Percentiles rank a stretch among this genome's conserved stretches.
phyloP scores from a whole-genome alignment of 2,797 vertebrate genomes.

The Poeciliopsis gracilis region DNA sequence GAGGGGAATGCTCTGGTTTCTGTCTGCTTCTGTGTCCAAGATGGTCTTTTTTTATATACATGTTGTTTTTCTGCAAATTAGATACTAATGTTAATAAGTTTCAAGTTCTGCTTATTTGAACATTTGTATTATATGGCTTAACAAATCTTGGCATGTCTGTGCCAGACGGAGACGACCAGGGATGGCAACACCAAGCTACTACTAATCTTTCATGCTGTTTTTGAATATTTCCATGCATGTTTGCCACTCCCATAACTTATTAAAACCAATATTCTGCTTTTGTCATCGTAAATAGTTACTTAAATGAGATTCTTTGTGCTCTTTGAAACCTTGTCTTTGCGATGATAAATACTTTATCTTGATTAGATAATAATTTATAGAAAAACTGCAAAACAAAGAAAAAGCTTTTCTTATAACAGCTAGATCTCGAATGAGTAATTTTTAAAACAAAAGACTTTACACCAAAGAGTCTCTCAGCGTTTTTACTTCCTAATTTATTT shows the following conservation, averaged over 20 bases:
- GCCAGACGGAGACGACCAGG: not conserved
- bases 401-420: not conserved
- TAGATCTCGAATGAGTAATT: not conserved
- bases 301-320: not conserved
- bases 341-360: not conserved
- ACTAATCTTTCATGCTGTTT: not conserved
- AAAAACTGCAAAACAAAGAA: not conserved
- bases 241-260: not conserved
- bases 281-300: not conserved
- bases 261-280: not conserved
- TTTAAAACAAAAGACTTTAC: constrained; percentile 22
- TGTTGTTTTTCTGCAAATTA: not conserved
- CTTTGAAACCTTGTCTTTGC: not conserved
- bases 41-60: not conserved
- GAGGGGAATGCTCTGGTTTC: constrained; percentile 5
- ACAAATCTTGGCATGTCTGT: not conserved
- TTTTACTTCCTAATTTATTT: constrained; percentile 55
- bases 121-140: constrained; percentile 20
- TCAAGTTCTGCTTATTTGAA: not conserved
- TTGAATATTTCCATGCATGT: not conserved
- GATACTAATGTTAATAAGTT: not conserved
- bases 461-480: constrained; percentile 42
- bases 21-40: constrained; percentile 12
- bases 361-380: not conserved
- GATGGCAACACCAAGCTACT: not conserved